Base-by-base conservation (phyloP, 2,888 invertebrate species). In the Caenorhabditis sp. region DNA sequence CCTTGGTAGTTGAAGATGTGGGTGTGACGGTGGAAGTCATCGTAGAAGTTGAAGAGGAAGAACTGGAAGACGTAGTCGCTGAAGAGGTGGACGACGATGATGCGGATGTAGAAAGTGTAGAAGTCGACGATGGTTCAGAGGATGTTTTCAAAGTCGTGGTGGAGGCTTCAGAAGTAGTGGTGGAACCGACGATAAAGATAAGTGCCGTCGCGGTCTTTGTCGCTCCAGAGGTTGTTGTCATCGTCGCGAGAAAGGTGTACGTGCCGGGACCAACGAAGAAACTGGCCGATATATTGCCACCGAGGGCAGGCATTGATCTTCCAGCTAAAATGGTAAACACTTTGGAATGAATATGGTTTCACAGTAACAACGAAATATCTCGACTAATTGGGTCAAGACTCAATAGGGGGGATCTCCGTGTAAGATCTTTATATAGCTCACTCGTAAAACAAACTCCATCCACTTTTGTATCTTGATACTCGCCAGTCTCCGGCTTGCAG, bases 391-490 rank as follows among this genome's bases (percentile, higher is more conserved):
- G n/a, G n/a, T n/a, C n/a, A n/a, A n/a, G n/a, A n/a, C n/a, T n/a
- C n/a, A n/a, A n/a, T n/a, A n/a, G n/a, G n/a, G n/a, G n/a, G n/a
- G n/a, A n/a, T n/a, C n/a, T n/a, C n/a, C n/a, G n/a, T n/a, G n/a
- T n/a, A n/a, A n/a, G 5, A 47, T 14, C 14, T 7, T 44, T 7
- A 35, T 8, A 22, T 14, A 35, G 8, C 31, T 35, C 8, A 56
- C 73, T 16, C 41, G 16, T 28, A 28, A 75, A 75, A 35, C 74
- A 75, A 19, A 16, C 51, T 75, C 74, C 74, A 8, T 19, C 31
- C 0, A 28, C 31, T 22, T 16, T 47, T 0, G 41, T 28, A 1
- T 14, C 2, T 14, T 47, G 41, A 41, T 26, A 73, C 12, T 41
- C 51, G 1, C 73, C 54, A 24, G 24, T 38, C 3, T 24, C 61